These are phyloP conservation scores for Ophthalmolycus amberensis DNA, from an alignment of 2,113 vertebrate genomes.

Conservation along the genomic window DNA sequence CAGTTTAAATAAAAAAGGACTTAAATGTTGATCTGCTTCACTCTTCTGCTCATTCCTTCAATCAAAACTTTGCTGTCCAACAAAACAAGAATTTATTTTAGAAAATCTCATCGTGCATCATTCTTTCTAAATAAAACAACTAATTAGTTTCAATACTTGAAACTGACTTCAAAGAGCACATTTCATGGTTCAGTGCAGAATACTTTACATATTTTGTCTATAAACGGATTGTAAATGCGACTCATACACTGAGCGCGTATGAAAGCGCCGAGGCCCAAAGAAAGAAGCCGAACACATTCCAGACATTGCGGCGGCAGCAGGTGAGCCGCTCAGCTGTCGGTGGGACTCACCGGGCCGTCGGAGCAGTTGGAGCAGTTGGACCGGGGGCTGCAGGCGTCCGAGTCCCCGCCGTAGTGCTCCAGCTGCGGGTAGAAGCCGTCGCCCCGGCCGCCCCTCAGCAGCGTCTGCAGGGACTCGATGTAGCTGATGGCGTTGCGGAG, in stretches of 20 bases:
- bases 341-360: constrained; percentile 91
- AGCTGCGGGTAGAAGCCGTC: constrained; percentile 85
- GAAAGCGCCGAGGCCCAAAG: constrained; percentile 21
- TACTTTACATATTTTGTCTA: neutral
- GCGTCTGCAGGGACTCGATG: constrained; percentile 94
- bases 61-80: too few species aligned
- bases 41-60: too few species aligned
- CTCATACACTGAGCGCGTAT: neutral
- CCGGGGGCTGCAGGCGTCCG: constrained; percentile 90
- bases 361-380: constrained; percentile 90
- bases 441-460: constrained; percentile 90
- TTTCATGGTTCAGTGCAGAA: neutral
- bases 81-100: neutral
- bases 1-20: neutral
- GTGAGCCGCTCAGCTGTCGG: constrained; percentile 51
- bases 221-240: neutral
- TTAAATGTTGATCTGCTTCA: neutral
- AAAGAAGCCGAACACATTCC: constrained; percentile 41
- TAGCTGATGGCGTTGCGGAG: constrained; percentile 97
- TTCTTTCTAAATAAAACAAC: neutral
- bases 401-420: constrained; percentile 92
- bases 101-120: neutral
- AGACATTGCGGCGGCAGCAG: constrained; percentile 28
- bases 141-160: neutral
- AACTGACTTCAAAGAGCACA: neutral